Base-by-base conservation (phyloP, 2,797 vertebrate genomes). In the Acanthornis magna region DNA sequence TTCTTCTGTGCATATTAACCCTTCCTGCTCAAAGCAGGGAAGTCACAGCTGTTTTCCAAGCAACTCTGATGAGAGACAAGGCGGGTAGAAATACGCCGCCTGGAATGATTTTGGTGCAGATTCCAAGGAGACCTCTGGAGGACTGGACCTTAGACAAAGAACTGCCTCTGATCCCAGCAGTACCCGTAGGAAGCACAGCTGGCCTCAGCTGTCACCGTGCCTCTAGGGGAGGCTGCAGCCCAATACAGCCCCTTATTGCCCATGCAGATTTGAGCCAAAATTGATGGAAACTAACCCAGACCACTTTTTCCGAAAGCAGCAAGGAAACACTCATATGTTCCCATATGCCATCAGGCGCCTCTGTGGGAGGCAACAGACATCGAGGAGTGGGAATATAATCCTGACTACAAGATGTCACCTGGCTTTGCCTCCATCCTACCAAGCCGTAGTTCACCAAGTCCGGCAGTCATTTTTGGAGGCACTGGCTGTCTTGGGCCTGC, bases 311-410 rank as follows among this genome's bases (percentile, higher is more conserved):
- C 10, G 12, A 54, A 29, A 74, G 36, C 45, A 57, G 9, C 62
- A 61, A 1, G 11, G 55, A 45, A 91, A 75, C 14, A 63, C 16
- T 38, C 17, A 4, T 7, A 25, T 3, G 2, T 66, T 67, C 61
- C 82, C 4, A 1, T 32, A 23, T 0, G 2, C 27, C 11, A n/a
- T 0, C 21, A 27, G 16, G 57, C 5, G 6, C 18, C 15, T 63
- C 54, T 55, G 7, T 2, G 2, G 20, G 12, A 58, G 13, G 7
- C 17, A 91, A 55, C 7, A 38, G 48, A 58, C 47, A 14, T 0
- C 0, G 2, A 23, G 30, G 27, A 72, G 30, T 2, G 2, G 43
- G 27, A 93, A 72, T 45, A 68, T 4, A 11, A 7, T 30, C 32
- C 83, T 26, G 5, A 30, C 9, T 30, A 30, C 30, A 70, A 54